These are phyloP conservation scores for Esox niger DNA, from an alignment of 2,113 vertebrate genomes.

Conservation along the genomic window DNA sequence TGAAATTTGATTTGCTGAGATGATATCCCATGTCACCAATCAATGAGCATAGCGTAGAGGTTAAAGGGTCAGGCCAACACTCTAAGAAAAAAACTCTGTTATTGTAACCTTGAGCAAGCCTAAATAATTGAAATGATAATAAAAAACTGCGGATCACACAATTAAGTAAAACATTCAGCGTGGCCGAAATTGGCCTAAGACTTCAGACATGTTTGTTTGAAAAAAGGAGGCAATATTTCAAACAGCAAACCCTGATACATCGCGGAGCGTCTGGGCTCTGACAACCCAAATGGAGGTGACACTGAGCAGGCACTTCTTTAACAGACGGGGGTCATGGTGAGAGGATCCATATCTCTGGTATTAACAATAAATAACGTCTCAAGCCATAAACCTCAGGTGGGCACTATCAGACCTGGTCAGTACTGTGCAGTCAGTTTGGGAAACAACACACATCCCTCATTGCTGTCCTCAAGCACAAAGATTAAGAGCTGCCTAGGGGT, in stretches of 20 bases:
- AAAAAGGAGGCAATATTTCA: constrained; percentile 35
- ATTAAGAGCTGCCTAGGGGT: not conserved
- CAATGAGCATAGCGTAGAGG: no score
- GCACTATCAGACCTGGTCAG: constrained; percentile 9
- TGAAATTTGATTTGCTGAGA: no score
- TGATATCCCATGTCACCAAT: no score
- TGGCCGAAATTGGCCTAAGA: constrained; percentile 8
- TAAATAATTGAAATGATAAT: no score
- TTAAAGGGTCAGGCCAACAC: no score
- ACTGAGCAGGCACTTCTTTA: constrained; percentile 47
- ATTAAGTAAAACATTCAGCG: constrained; percentile 8
- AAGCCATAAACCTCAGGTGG: constrained; percentile 17
- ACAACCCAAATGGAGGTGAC: constrained; percentile 44
- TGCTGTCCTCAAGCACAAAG: constrained; percentile 13
- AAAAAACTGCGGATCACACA: not conserved
- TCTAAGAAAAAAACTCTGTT: no score
- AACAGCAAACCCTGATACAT: constrained; percentile 38
- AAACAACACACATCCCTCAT: not conserved
- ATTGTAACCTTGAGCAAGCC: no score
- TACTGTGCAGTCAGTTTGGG: not conserved
- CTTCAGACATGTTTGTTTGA: constrained; percentile 9
- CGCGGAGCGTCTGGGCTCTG: constrained; percentile 35
- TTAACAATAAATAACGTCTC: constrained; percentile 54
- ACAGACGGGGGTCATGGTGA: constrained; percentile 29
- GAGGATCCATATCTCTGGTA: constrained; percentile 45